Base-by-base conservation (phyloP, 2,113 vertebrate genomes). In the Macrotis lagotis region DNA sequence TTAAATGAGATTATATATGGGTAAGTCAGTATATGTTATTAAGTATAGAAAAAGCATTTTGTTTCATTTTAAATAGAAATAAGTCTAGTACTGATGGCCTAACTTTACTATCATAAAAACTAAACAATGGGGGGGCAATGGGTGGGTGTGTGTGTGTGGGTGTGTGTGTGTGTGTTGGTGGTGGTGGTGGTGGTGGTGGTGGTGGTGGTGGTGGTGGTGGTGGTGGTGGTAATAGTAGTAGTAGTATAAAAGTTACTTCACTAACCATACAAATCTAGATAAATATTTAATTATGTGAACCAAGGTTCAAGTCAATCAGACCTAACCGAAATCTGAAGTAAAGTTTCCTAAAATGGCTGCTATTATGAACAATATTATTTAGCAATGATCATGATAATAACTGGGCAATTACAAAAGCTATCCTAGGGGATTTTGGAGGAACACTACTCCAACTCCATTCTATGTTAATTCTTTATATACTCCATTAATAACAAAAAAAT, bases 81-180 rank as follows among this genome's bases (percentile, higher is more conserved):
- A 89, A 96, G 50, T 37, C 83, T 37, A 94, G 52, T 92, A 12
- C 49, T 88, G 51, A 48, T 93, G 97, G 22, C 51, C 96, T 66
- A 95, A 92, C n/a, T 93, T 90, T 28, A 83, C 16, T 83, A 53
- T 96, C 93, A 95, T 92, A 97, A 96, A 44, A 92, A 94, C 12
- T 14, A 10, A 10, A 95, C 5, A 93, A 5, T 47, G 31, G 10
- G 4, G 55, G n/a, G n/a, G 14, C 16, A 8, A 6, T 1, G 26
- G 26, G 28, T n/a, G n/a, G n/a, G n/a, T n/a, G n/a, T n/a, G n/a
- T n/a, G n/a, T n/a, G n/a, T n/a, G n/a, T n/a, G n/a, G n/a, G n/a
- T n/a, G n/a, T n/a, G n/a, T n/a, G n/a, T n/a, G n/a, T n/a, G n/a
- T n/a, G n/a, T n/a, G n/a, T n/a, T n/a, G n/a, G n/a, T n/a, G n/a